Base-by-base conservation (phyloP, 2,888 invertebrate genomes). In the Eupithecia dodoneata region DNA sequence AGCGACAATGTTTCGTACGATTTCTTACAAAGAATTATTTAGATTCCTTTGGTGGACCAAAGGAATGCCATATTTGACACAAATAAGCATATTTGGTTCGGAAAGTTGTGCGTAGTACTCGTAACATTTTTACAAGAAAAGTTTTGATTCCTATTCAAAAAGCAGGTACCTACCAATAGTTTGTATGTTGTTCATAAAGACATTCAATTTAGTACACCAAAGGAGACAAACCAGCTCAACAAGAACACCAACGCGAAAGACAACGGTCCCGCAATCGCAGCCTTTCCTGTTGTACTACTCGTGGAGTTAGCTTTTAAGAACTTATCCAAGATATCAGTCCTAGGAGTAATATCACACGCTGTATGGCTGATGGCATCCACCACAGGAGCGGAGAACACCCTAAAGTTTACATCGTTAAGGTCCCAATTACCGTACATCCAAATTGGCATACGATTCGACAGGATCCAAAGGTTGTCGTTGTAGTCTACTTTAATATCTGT, bases 401-500 rank as follows among this genome's bases (percentile, higher is more conserved):
- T 96, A 85, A 97, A 97, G 85, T 97, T 97, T 0, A 96, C 95
- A 30, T 97, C 97, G 1, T 95, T 94, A 0, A 93, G 88, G 85
- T 97, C 95, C 79, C 97, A 87, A 76, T 95, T 94, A 0, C 95
- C 95, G 83, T 97, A 97, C 96, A 97, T 96, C 91, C 97, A 97
- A 73, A 96, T 93, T 0, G 97, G 97, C 84, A 97, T 90, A 77
- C 96, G 96, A 87, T 97, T 97, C 0, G 97, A 97, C 0, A 97
- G 87, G 3, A 97, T 96, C 97, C 97, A 97, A 0, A 97, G 87
- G 65, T 96, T 97, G 15, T 96, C 96, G 9, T 97, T 95, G 45
- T 95, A 95, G 81, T 97, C 97, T 0, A 97, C 97, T 90, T 97
- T 97, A 2, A 98, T 95, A 82, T 97, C 97, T 72, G 97, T 97